These are phyloP conservation scores for Caenorhabditis latens DNA, from an alignment of 1,140 invertebrate genomes.

Conservation along the genomic window DNA sequence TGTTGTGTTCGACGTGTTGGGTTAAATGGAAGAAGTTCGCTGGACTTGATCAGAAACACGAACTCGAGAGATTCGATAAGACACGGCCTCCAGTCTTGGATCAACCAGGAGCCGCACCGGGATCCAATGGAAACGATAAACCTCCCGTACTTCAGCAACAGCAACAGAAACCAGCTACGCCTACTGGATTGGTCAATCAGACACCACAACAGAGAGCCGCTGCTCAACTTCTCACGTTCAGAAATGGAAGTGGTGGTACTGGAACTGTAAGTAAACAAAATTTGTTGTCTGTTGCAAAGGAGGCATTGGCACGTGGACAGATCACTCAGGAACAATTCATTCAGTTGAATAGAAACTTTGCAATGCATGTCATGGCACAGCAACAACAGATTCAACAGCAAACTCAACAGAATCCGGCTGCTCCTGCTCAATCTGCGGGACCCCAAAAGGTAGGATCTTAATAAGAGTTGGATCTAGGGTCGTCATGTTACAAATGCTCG, in stretches of 20 bases:
- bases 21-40: constrained; percentile 98
- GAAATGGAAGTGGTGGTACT: neutral
- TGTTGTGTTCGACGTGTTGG: constrained; percentile 93
- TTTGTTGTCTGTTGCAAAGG: constrained; percentile 1
- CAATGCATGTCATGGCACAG: neutral
- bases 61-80: constrained; percentile 67
- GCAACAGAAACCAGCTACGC: constrained; percentile 1
- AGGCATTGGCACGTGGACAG: constrained; percentile 5
- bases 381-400: neutral
- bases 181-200: neutral
- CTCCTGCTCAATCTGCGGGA: neutral
- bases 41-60: constrained; percentile 84
- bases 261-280: neutral
- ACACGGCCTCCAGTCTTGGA: neutral
- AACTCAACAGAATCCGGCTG: neutral
- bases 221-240: neutral
- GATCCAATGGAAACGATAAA: neutral
- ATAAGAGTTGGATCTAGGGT: too few species aligned
- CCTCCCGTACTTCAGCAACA: neutral
- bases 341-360: constrained; percentile 35
- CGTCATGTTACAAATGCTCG: too few species aligned
- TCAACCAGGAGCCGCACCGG: neutral
- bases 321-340: constrained; percentile 48
- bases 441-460: constrained; percentile 21
- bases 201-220: neutral